Percentiles rank a stretch among this genome's conserved stretches.
phyloP scores from a whole-genome alignment of 1,140 invertebrate species.

The Aleiodes sp. region DNA sequence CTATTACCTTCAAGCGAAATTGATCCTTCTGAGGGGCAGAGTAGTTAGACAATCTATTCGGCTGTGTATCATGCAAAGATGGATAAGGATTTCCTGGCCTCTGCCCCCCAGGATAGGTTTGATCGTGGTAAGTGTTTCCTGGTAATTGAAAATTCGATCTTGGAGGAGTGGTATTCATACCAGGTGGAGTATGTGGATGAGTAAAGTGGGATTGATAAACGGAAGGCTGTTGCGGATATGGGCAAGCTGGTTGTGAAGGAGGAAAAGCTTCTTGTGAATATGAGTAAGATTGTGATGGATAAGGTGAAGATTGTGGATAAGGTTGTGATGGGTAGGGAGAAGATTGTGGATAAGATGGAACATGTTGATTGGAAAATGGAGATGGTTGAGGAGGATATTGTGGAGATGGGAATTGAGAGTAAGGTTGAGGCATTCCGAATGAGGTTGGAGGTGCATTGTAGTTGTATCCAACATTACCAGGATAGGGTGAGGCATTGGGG shows the following conservation, averaged over 20 bases:
- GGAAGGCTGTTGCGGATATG: not conserved
- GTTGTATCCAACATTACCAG: constrained; percentile 33
- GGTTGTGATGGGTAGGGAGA: not conserved
- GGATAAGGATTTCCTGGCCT: constrained; percentile 43
- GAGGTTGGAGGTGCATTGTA: constrained; percentile 47
- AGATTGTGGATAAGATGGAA: constrained; percentile 20
- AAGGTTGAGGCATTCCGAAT: constrained; percentile 58
- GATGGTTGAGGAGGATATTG: constrained; percentile 32
- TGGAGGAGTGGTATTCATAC: constrained; percentile 34
- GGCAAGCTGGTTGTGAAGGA: constrained; percentile 13
- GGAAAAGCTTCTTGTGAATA: constrained; percentile 37
- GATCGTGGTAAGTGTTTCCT: constrained; percentile 43
- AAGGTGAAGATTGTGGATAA: constrained; percentile 10
- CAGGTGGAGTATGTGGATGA: constrained; percentile 19
- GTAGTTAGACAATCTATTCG: constrained; percentile 29
- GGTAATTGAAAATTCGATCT: constrained; percentile 27
- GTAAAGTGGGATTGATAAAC: constrained; percentile 34
- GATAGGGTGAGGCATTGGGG: constrained; percentile 45
- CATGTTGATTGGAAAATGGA: too few species aligned
- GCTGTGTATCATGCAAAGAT: constrained; percentile 38
- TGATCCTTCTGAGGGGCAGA: constrained; percentile 48
- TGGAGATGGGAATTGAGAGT: constrained; percentile 31
- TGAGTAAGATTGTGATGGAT: constrained; percentile 35
- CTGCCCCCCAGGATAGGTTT: constrained; percentile 55
- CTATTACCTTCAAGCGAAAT: constrained; percentile 54